These are phyloP conservation scores for Imbricaverruca yamaguchii DNA, from an alignment of 2,888 invertebrate genomes.

Conservation along the genomic window DNA sequence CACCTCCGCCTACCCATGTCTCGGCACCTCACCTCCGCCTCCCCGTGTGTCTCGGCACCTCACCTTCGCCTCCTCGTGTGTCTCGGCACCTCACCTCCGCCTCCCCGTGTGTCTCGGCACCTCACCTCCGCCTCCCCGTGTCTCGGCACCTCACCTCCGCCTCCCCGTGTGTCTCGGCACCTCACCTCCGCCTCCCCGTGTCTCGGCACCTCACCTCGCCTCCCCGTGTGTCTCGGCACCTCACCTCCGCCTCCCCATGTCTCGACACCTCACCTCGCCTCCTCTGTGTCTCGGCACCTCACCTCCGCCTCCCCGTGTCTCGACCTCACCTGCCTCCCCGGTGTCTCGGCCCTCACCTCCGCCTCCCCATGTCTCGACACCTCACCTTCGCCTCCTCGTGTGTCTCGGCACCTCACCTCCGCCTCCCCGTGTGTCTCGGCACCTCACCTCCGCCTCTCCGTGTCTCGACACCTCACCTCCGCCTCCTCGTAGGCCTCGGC, in stretches of 20 bases:
- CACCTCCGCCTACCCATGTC: too few species aligned
- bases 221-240: neutral
- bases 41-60: neutral
- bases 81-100: too few species aligned
- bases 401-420: neutral
- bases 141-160: neutral
- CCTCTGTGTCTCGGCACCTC: too few species aligned
- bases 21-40: neutral
- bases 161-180: neutral
- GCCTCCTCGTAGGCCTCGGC: neutral
- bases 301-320: neutral
- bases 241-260: too few species aligned
- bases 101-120: neutral
- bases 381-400: neutral
- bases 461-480: neutral
- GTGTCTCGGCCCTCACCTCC: neutral
- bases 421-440: neutral
- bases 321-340: neutral
- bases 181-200: neutral
- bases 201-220: neutral
- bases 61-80: neutral
- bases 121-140: neutral
- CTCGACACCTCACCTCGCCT: too few species aligned
- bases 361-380: neutral
- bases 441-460: neutral